phyloP scores from a whole-genome alignment of 2,888 invertebrate genomes.

The Orgyia antiqua region DNA sequence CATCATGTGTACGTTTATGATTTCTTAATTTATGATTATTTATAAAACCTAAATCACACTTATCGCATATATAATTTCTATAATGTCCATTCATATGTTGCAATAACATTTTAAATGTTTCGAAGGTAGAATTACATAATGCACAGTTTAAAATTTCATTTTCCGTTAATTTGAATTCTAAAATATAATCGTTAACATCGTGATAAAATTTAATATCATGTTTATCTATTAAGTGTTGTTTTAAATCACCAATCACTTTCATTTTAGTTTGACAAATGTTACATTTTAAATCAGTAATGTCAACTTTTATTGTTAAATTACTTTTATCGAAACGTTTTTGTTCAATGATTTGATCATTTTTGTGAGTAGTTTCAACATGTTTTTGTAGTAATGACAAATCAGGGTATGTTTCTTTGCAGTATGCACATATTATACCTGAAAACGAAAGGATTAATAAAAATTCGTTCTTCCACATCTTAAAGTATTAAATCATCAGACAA shows the following conservation, averaged over 20 bases:
- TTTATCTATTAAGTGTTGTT: slow-evolving; percentile 43
- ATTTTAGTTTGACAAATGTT: slow-evolving; percentile 37
- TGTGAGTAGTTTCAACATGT: slow-evolving; percentile 40
- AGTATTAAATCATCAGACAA: no score
- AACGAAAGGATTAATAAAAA: background rate
- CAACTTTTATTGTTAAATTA: slow-evolving; percentile 59
- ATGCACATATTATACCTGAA: slow-evolving; percentile 55
- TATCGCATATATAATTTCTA: slow-evolving; percentile 59
- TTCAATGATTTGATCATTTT: slow-evolving; percentile 35
- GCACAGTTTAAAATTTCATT: slow-evolving; percentile 51
- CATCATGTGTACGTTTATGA: slow-evolving; percentile 55
- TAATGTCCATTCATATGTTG: slow-evolving; percentile 70
- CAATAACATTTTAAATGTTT: slow-evolving; percentile 59
- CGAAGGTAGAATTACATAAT: slow-evolving; percentile 51
- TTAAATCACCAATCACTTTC: slow-evolving; percentile 39
- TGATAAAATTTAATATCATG: slow-evolving; percentile 55
- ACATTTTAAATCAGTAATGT: slow-evolving; percentile 56
- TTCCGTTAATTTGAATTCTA: slow-evolving; percentile 55
- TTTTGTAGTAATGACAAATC: slow-evolving; percentile 34
- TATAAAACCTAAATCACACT: slow-evolving; percentile 59
- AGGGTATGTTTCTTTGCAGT: slow-evolving; percentile 46
- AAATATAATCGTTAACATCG: slow-evolving; percentile 50
- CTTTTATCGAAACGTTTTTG: slow-evolving; percentile 47
- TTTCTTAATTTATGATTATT: slow-evolving; percentile 55
- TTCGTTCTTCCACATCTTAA: no score